These are phyloP conservation scores for Lampris megalopsis DNA, from an alignment of 2,113 vertebrate species.

Conservation along the genomic window DNA sequence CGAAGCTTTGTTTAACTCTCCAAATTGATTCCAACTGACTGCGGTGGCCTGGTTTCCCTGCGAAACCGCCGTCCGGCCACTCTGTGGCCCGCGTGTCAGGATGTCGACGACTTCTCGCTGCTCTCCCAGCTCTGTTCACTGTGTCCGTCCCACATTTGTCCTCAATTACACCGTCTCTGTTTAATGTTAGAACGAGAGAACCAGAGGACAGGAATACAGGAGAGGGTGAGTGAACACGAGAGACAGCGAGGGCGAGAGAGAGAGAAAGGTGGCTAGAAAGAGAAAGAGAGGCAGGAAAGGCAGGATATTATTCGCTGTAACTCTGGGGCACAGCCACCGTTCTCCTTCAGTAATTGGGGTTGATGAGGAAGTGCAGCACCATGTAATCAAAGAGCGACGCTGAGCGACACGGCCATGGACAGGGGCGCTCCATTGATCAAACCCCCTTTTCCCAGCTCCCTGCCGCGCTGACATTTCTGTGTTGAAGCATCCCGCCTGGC, in stretches of 20 bases:
- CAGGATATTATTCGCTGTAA: slow-evolving; percentile 52
- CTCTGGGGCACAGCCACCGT: slow-evolving; percentile 62
- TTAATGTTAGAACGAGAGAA: slow-evolving; percentile 26
- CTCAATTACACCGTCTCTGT: neutral
- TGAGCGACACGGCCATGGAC: slow-evolving; percentile 45
- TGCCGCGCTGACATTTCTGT: slow-evolving; percentile 76
- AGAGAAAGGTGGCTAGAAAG: neutral
- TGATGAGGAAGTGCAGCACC: slow-evolving; percentile 76
- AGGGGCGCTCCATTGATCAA: slow-evolving; percentile 78
- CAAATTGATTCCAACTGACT: no score
- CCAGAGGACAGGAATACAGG: slow-evolving; percentile 11
- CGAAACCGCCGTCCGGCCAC: no score
- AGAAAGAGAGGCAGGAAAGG: slow-evolving; percentile 32
- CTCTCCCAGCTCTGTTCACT: slow-evolving; percentile 24
- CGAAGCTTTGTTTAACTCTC: neutral
- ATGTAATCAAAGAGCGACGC: slow-evolving; percentile 76
- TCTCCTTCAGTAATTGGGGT: slow-evolving; percentile 71
- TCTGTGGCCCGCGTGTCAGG: slow-evolving; percentile 8
- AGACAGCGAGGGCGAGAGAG: slow-evolving; percentile 15
- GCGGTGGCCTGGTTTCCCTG: no score
- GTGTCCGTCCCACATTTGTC: slow-evolving; percentile 38
- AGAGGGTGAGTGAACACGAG: neutral
- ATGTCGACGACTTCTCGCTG: slow-evolving; percentile 11
- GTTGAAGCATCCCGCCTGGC: slow-evolving; percentile 68
- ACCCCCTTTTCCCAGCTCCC: slow-evolving; percentile 67